These are phyloP conservation scores for Byasa hedistus DNA, from an alignment of 2,888 invertebrate species.

Conservation along the genomic window DNA sequence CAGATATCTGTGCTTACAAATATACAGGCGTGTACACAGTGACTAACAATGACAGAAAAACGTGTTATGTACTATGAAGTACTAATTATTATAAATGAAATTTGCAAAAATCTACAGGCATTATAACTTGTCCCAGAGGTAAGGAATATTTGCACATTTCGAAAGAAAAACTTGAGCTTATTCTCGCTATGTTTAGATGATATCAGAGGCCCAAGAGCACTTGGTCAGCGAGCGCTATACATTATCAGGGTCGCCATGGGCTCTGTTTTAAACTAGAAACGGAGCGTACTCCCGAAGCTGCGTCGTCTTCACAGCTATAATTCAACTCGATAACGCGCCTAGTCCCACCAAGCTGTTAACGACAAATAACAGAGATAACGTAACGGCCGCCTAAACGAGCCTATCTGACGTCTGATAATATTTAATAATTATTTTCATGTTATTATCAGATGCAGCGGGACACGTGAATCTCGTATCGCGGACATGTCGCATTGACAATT, in stretches of 20 bases:
- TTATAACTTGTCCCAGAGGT: not conserved
- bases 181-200: constrained; percentile 34
- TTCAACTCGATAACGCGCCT: constrained; percentile 69
- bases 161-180: not conserved
- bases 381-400: constrained; percentile 73
- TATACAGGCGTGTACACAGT: not conserved
- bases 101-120: not conserved
- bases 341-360: constrained; percentile 67
- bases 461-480: constrained; percentile 59
- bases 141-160: not conserved
- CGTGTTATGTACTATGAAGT: not conserved
- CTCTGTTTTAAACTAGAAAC: constrained; percentile 63
- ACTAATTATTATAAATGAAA: not conserved
- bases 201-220: constrained; percentile 39
- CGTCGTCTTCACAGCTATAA: constrained; percentile 59
- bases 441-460: constrained; percentile 69
- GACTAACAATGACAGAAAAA: not conserved
- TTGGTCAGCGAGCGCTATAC: constrained; percentile 44
- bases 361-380: constrained; percentile 76
- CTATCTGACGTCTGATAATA: constrained; percentile 73
- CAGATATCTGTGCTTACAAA: not conserved
- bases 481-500: constrained; percentile 49
- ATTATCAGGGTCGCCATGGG: constrained; percentile 56
- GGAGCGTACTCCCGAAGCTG: constrained; percentile 42
- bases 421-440: constrained; percentile 77